phyloP scores from a whole-genome alignment of 2,113 vertebrate genomes.

The Falcunculus frontatus region DNA sequence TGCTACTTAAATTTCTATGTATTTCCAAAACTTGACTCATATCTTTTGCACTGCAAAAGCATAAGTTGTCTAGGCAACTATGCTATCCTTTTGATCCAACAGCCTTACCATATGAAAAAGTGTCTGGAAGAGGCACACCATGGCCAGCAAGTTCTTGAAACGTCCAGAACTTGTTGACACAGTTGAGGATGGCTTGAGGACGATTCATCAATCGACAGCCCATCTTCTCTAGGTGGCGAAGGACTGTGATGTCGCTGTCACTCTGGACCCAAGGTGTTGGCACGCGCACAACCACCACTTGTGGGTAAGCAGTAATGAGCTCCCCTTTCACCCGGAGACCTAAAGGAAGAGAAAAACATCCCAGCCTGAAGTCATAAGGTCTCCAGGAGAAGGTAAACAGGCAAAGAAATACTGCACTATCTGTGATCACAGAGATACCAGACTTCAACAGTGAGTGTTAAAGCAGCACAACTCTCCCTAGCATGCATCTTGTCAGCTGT shows the following conservation, averaged over 20 bases:
- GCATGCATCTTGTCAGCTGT: background rate
- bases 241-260: conserved; percentile 80
- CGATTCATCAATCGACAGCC: conserved; percentile 80
- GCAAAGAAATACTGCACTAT: background rate
- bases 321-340: conserved; percentile 80
- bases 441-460: background rate
- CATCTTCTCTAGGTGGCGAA: conserved; percentile 83
- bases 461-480: background rate
- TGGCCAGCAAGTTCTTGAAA: conserved; percentile 82
- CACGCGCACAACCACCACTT: conserved; percentile 80
- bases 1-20: background rate
- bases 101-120: conserved; percentile 79
- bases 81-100: background rate
- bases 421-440: background rate
- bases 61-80: background rate
- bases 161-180: conserved; percentile 83
- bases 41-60: background rate
- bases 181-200: conserved; percentile 81
- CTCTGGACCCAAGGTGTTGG: conserved; percentile 83
- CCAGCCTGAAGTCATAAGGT: background rate
- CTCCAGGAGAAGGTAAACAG: background rate
- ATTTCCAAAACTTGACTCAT: background rate
- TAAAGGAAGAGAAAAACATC: background rate
- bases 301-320: conserved; percentile 76
- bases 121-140: conserved; percentile 80